Conservation (phyloP, 2,113 vertebrate genomes). For the Nibea coibor region DNA sequence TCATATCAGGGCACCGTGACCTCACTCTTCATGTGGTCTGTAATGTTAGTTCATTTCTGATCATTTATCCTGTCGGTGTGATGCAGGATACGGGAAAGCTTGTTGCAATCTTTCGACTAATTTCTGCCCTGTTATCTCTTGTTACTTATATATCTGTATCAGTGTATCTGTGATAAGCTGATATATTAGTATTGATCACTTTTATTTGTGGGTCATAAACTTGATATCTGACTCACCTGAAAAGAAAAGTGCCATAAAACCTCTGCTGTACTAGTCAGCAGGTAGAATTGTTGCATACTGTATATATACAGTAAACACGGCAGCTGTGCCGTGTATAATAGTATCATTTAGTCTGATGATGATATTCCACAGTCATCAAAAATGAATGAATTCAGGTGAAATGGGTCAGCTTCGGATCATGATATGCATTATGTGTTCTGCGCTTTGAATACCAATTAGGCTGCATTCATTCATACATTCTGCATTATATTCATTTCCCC, state of each 20-base stretch:
- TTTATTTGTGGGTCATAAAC: background rate
- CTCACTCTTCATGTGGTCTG: background rate
- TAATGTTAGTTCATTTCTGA: background rate
- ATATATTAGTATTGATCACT: background rate
- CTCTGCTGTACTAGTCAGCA: too few relatives aligned
- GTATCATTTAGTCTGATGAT: conserved; percentile 9
- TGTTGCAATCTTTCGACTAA: too few relatives aligned
- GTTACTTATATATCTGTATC: background rate
- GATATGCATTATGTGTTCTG: conserved; percentile 38
- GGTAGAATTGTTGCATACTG: background rate
- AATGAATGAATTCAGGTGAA: conserved; percentile 53
- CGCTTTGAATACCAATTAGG: conserved; percentile 57
- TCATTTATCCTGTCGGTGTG: background rate
- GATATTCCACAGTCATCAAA: conserved; percentile 10
- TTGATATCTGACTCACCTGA: conserved; percentile 8
- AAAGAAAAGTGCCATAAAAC: background rate
- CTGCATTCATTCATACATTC: conserved; percentile 33
- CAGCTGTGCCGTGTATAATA: background rate
- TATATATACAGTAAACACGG: background rate
- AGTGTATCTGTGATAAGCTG: background rate
- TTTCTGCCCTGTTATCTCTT: background rate
- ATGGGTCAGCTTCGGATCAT: conserved; percentile 55
- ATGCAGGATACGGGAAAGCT: background rate
- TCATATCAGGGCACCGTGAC: background rate
- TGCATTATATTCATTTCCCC: conserved; percentile 50